phyloP scores from a whole-genome alignment of 2,888 invertebrate genomes.

The Tiliacea aurago region DNA sequence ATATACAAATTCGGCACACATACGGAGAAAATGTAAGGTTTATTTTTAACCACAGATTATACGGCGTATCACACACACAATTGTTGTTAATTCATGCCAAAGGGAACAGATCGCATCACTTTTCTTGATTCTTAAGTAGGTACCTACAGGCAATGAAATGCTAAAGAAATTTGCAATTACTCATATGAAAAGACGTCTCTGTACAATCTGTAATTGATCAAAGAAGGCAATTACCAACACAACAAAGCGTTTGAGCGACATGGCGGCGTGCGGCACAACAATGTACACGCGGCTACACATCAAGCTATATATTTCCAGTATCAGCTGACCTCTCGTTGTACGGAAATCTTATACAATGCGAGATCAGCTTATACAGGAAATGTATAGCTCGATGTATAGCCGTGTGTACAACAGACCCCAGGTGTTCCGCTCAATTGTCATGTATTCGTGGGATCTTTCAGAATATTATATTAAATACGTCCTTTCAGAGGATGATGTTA shows the following conservation, averaged over 20 bases:
- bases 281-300: slow-evolving; percentile 9
- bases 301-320: too few species aligned
- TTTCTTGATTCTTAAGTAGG: slow-evolving; percentile 12
- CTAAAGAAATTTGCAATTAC: slow-evolving; percentile 56
- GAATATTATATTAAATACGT: slow-evolving; percentile 33
- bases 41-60: slow-evolving; percentile 15
- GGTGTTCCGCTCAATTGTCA: slow-evolving; percentile 54
- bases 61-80: not conserved
- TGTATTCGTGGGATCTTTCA: slow-evolving; percentile 20
- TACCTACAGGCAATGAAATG: slow-evolving; percentile 25
- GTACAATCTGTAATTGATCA: slow-evolving; percentile 64
- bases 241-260: slow-evolving; percentile 39
- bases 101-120: slow-evolving; percentile 13
- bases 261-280: slow-evolving; percentile 25
- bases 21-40: not conserved
- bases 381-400: too few species aligned
- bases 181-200: slow-evolving; percentile 46
- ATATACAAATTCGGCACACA: not conserved
- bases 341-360: too few species aligned
- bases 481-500: slow-evolving; percentile 26
- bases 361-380: too few species aligned
- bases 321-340: too few species aligned
- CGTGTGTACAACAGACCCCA: slow-evolving; percentile 42
- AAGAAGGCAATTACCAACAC: slow-evolving; percentile 59
- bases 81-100: slow-evolving; percentile 5